Conservation (phyloP, 2,888 invertebrate genomes). For the Corythucha ciliata region DNA sequence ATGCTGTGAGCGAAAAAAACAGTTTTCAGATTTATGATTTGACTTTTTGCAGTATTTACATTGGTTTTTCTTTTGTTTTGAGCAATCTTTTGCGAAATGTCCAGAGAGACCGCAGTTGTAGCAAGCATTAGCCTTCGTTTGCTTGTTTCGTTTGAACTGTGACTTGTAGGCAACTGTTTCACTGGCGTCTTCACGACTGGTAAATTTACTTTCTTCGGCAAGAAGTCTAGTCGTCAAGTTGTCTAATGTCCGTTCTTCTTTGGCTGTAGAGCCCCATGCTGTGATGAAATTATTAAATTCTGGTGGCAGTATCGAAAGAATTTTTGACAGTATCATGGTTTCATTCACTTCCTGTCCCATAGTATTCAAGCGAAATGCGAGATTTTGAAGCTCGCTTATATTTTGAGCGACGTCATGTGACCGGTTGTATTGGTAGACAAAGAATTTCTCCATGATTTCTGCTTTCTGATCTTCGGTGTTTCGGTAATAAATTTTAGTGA, state of each 20-base stretch:
- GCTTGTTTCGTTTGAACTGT: too few species aligned
- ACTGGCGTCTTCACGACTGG: too few species aligned
- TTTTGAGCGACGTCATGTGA: conserved; percentile 1
- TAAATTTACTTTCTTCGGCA: conserved; percentile 10
- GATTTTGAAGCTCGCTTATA: conserved; percentile 10
- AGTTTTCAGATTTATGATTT: conserved; percentile 15
- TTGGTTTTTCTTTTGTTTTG: too few species aligned
- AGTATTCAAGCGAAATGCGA: conserved; percentile 13
- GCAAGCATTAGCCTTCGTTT: too few species aligned
- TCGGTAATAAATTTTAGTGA: too few species aligned
- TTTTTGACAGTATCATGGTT: conserved; percentile 17
- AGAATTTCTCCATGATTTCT: conserved; percentile 16
- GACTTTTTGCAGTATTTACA: too few species aligned
- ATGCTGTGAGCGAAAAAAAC: conserved; percentile 9
- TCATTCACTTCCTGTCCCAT: conserved; percentile 7
- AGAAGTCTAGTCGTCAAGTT: conserved; percentile 15
- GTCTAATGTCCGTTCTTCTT: conserved; percentile 15
- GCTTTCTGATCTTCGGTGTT: too few species aligned
- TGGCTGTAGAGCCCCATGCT: conserved; percentile 15
- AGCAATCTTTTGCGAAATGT: too few species aligned
- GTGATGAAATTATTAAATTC: background rate
- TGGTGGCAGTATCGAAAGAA: conserved; percentile 10
- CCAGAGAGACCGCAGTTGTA: too few species aligned
- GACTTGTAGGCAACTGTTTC: too few species aligned
- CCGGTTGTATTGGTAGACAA: conserved; percentile 7